Conservation (phyloP, 2,113 vertebrate species). For the Anguilla japonica region DNA sequence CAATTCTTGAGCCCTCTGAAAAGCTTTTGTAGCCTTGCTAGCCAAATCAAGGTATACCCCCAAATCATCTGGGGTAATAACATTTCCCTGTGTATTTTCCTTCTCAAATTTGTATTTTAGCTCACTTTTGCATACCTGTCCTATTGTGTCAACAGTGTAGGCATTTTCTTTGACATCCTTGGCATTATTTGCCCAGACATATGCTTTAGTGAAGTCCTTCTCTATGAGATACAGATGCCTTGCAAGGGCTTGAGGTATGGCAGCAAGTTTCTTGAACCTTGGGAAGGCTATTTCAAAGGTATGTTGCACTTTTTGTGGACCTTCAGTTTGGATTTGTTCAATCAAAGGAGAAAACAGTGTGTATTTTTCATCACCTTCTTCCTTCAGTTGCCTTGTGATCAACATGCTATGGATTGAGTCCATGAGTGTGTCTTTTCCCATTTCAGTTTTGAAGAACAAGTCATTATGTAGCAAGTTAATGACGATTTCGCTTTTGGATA, state of each 20-base stretch:
- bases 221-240: slow-evolving; percentile 55
- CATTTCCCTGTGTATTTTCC: slow-evolving; percentile 43
- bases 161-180: slow-evolving; percentile 67
- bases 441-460: slow-evolving; percentile 48
- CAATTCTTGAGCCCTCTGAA: slow-evolving; percentile 68
- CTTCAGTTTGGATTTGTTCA: slow-evolving; percentile 43
- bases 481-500: slow-evolving; percentile 2
- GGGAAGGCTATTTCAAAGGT: slow-evolving; percentile 56
- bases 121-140: slow-evolving; percentile 73
- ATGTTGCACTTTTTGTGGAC: slow-evolving; percentile 36
- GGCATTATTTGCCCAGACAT: slow-evolving; percentile 68
- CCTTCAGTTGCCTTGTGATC: slow-evolving; percentile 48
- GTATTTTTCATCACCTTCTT: slow-evolving; percentile 44
- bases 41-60: slow-evolving; percentile 58
- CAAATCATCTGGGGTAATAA: slow-evolving; percentile 44
- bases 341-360: slow-evolving; percentile 50
- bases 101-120: slow-evolving; percentile 53
- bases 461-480: slow-evolving; percentile 49
- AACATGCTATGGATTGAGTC: slow-evolving; percentile 42
- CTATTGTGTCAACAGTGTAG: slow-evolving; percentile 72
- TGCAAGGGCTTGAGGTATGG: slow-evolving; percentile 59
- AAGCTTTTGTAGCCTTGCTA: slow-evolving; percentile 62
- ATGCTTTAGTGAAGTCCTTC: slow-evolving; percentile 43
- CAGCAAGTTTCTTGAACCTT: slow-evolving; percentile 36
- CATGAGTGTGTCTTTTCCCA: slow-evolving; percentile 47